phyloP scores from a whole-genome alignment of 2,797 vertebrate species.

The Steatocranus sp. region DNA sequence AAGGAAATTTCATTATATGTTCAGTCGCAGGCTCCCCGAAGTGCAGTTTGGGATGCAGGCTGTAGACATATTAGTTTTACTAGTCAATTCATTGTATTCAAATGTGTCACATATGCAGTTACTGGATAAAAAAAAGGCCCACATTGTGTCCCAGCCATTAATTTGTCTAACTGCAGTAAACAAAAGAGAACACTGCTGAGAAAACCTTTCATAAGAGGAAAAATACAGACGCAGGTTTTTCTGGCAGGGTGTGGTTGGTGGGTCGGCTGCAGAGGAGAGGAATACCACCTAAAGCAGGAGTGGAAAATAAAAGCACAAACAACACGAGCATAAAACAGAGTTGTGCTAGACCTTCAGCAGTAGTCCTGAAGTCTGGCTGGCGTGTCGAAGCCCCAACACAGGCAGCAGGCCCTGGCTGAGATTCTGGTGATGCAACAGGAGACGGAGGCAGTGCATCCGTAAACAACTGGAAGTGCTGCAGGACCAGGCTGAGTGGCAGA shows the following conservation, averaged over 20 bases:
- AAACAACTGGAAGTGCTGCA: not conserved
- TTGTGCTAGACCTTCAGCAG: not conserved
- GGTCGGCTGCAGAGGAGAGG: not conserved
- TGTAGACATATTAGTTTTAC: not conserved
- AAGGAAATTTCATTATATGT: not conserved
- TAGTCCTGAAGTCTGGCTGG: not conserved
- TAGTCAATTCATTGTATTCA: not conserved
- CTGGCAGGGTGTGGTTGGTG: not conserved
- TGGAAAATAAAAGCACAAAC: not conserved
- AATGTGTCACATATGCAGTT: not conserved
- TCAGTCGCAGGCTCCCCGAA: not conserved
- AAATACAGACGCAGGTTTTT: not conserved
- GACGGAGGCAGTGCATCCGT: not conserved
- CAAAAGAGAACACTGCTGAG: not conserved
- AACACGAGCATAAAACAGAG: not conserved
- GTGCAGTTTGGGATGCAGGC: not conserved
- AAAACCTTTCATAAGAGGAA: not conserved
- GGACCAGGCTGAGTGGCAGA: not conserved
- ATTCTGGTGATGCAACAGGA: not conserved
- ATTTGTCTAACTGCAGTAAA: not conserved
- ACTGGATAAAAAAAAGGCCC: not conserved
- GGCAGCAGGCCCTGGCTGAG: not conserved
- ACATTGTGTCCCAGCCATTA: not conserved
- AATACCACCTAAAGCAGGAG: not conserved
- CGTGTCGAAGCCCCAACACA: not conserved